Evolutionary conservation across 1,140 invertebrate species (phyloP), one percentile per base, ranked within the genome.

Genomic region (Drosophila equinoxialis): DNA sequence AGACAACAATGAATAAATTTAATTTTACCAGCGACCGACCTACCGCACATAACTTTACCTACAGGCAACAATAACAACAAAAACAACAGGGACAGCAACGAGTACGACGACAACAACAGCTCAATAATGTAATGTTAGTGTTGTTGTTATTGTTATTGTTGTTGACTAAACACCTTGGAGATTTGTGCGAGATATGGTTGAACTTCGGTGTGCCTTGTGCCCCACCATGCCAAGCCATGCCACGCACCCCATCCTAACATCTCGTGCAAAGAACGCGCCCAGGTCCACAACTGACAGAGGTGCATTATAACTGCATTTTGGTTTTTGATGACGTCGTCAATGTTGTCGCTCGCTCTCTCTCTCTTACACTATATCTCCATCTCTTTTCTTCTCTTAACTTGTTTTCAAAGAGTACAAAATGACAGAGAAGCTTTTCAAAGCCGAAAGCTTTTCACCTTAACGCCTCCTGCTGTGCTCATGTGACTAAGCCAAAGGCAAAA

Each of bases 221-320:
- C 17, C 14, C 45, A 6, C 45, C 6, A 48, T 10, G 14, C 45
- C 61, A 23, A 55, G 35, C 35, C 35, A 17, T 13, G 30, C 0
- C 57, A n/a, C 61, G 64, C 42, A 26, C 6, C 60, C 23, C n/a
- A 10, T 7, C 13, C n/a, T 14, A 59, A 17, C 5, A 39, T 55
- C 6, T 2, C 35, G 33, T 13, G 17, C 14, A n/a, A 30, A 17
- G 10, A 26, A 11, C 57, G 35, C 60, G 48, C 23, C 37, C 48
- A 39, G 37, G 37, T 48, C 65, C 55, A 35, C 65, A 61, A 64
- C 65, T 60, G 23, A 60, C 65, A 45, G 74, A 84, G 45, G 84
- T 89, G 84, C 84, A 89, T 84, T 89, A 89, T 89, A 89, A 89
- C 84, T 89, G 84, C 84, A 87, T 87, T 87, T 89, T 89, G 84